A percentile compares a stretch with the other conserved stretches of the same genome.
These are phyloP conservation scores for Bradypodion ventrale DNA, from an alignment of 2,797 vertebrate species.

Conservation along the genomic window DNA sequence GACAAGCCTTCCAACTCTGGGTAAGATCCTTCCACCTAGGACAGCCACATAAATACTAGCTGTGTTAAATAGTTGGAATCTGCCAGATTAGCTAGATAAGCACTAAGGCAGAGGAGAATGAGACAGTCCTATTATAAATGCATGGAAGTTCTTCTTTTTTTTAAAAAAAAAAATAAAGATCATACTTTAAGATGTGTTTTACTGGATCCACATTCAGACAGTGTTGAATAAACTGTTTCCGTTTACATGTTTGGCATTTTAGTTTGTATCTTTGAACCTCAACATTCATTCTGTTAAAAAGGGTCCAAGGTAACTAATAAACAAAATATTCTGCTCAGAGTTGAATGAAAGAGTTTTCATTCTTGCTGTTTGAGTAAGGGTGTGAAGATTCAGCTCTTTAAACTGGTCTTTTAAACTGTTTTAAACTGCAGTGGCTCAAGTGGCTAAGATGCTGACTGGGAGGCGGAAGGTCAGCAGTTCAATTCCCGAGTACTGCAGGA, in stretches of 20 bases:
- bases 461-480: too few species aligned
- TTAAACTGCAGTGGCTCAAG: too few species aligned
- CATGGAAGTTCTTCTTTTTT: not conserved
- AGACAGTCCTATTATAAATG: not conserved
- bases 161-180: not conserved
- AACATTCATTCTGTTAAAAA: too few species aligned
- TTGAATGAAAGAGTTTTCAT: too few species aligned
- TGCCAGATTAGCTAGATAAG: not conserved
- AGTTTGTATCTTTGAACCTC: not conserved
- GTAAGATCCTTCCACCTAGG: conserved; percentile 7
- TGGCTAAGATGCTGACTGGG: too few species aligned
- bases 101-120: not conserved
- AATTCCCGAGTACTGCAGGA: too few species aligned
- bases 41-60: not conserved
- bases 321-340: too few species aligned
- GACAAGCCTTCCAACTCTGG: not conserved
- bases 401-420: too few species aligned
- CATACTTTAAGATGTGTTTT: not conserved
- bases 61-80: not conserved
- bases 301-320: too few species aligned
- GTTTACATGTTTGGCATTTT: not conserved
- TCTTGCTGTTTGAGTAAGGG: too few species aligned
- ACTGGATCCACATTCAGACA: not conserved
- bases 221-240: too few species aligned
- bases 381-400: too few species aligned